These are phyloP conservation scores for Automeris io DNA, from an alignment of 2,888 invertebrate genomes.

Conservation along the genomic window DNA sequence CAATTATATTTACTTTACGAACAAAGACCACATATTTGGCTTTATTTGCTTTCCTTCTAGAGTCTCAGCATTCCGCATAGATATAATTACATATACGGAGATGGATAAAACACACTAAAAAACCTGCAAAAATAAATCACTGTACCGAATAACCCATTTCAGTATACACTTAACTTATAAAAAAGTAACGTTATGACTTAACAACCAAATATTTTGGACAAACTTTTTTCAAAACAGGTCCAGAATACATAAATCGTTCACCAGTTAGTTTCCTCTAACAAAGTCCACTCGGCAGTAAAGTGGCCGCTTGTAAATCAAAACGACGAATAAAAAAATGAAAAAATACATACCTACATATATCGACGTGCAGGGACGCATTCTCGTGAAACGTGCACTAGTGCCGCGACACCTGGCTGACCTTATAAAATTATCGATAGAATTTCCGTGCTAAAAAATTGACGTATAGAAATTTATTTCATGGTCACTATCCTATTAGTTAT, in stretches of 20 bases:
- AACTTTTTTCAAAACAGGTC: slow-evolving; percentile 50
- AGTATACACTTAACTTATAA: slow-evolving; percentile 30
- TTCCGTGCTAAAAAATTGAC: not conserved
- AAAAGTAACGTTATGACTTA: slow-evolving; percentile 51
- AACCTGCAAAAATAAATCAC: slow-evolving; percentile 36
- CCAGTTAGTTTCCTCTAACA: slow-evolving; percentile 67
- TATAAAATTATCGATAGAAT: not conserved
- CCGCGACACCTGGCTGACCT: slow-evolving; percentile 21
- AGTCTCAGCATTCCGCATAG: slow-evolving; percentile 1
- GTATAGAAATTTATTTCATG: not conserved
- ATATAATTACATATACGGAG: not conserved
- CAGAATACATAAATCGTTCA: slow-evolving; percentile 61
- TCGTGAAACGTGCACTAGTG: slow-evolving; percentile 45
- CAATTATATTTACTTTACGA: too few species aligned
- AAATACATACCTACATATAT: slow-evolving; percentile 55
- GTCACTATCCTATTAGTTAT: not conserved
- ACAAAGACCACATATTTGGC: too few species aligned
- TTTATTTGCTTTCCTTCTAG: too few species aligned
- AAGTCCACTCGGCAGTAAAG: slow-evolving; percentile 69
- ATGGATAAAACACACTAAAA: slow-evolving; percentile 12
- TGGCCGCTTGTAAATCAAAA: slow-evolving; percentile 71
- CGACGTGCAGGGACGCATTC: slow-evolving; percentile 50
- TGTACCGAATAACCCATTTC: slow-evolving; percentile 26
- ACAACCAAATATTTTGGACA: slow-evolving; percentile 64
- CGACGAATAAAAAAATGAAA: slow-evolving; percentile 62